These are phyloP conservation scores for Philopedon plagiatum DNA, from an alignment of 2,888 invertebrate genomes.

Conservation along the genomic window DNA sequence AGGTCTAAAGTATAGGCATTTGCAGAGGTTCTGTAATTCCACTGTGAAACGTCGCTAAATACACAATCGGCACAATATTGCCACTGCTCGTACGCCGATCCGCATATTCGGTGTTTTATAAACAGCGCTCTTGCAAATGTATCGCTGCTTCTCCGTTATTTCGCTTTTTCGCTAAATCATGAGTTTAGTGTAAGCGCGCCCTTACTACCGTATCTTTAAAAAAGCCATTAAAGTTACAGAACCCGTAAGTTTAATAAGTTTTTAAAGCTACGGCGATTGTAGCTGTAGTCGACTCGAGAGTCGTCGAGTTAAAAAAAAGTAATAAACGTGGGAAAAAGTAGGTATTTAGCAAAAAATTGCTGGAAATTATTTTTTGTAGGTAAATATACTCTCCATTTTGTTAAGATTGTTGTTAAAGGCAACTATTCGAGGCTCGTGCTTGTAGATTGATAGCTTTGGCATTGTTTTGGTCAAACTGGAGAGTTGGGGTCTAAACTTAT, in stretches of 20 bases:
- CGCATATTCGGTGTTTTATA: too few relatives aligned
- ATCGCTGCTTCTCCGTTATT: too few relatives aligned
- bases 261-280: not conserved
- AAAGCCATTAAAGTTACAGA: not conserved
- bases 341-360: not conserved
- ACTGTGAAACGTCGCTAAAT: too few relatives aligned
- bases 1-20: too few relatives aligned
- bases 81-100: too few relatives aligned
- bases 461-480: not conserved
- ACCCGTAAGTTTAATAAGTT: not conserved
- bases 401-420: constrained; percentile 1
- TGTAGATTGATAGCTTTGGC: not conserved
- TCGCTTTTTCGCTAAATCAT: too few relatives aligned
- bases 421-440: not conserved
- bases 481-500: not conserved
- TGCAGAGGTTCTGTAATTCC: too few relatives aligned
- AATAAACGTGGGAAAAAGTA: not conserved
- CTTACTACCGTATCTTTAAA: not conserved
- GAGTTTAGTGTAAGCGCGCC: too few relatives aligned
- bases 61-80: too few relatives aligned
- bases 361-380: constrained; percentile 8
- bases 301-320: not conserved
- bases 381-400: constrained; percentile 18
- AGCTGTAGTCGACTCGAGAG: not conserved
- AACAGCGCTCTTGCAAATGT: too few relatives aligned